A percentile compares a stretch with the other conserved stretches of the same genome.
Evolutionary conservation across 2,797 vertebrate genomes (phyloP).

Genomic region (Labeo calbasu): DNA sequence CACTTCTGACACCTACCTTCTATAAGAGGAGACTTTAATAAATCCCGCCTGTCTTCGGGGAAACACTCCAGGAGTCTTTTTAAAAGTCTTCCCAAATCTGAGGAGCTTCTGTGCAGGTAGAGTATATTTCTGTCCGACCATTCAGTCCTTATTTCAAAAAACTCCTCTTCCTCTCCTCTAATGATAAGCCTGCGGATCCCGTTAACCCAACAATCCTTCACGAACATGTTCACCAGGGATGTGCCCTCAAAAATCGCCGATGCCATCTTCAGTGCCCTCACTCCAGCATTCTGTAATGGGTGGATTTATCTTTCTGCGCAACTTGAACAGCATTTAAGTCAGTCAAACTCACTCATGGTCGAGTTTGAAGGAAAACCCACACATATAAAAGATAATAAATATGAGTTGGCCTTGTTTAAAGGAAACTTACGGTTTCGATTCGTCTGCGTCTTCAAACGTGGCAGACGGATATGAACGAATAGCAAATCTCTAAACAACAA

Average conservation of each 20-base stretch:
- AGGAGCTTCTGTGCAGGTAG: constrained; percentile 92
- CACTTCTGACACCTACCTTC: constrained; percentile 80
- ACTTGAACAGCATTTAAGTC: constrained; percentile 1
- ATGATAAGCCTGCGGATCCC: constrained; percentile 92
- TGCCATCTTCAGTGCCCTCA: constrained; percentile 81
- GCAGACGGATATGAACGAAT: constrained; percentile 2
- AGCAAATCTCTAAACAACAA: not conserved
- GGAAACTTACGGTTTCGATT: not conserved
- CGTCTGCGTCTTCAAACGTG: not conserved
- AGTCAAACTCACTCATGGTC: not conserved
- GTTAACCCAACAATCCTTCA: constrained; percentile 97
- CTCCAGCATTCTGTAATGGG: constrained; percentile 69
- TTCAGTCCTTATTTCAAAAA: constrained; percentile 95
- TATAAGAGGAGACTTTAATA: constrained; percentile 84
- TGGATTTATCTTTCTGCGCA: not conserved
- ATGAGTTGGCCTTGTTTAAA: not conserved
- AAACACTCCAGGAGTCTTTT: constrained; percentile 89
- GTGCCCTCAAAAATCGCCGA: constrained; percentile 97
- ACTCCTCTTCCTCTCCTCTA: constrained; percentile 94
- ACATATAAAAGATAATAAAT: not conserved
- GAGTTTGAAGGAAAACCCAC: not conserved
- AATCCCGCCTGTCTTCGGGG: constrained; percentile 87
- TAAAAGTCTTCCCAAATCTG: constrained; percentile 88
- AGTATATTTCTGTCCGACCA: constrained; percentile 97
- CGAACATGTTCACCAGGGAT: constrained; percentile 97